Conservation (phyloP, 2,113 vertebrate genomes). For the Hemichromis elongatus region DNA sequence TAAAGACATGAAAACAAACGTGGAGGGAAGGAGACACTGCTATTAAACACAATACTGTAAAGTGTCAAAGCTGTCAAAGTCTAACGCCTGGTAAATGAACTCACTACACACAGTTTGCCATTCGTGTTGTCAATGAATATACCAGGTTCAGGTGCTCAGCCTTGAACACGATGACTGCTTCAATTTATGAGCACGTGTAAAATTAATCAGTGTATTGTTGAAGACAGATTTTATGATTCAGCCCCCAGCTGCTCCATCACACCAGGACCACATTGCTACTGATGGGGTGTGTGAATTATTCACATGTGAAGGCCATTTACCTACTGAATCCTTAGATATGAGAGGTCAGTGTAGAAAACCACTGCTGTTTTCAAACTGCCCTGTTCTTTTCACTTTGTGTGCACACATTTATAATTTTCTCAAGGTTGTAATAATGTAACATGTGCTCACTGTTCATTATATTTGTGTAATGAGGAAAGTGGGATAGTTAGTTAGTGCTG, state of each 20-base stretch:
- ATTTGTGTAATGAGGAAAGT: background rate
- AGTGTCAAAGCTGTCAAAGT: background rate
- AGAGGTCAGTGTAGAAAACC: background rate
- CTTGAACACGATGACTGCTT: background rate
- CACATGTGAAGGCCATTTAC: background rate
- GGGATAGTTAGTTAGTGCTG: background rate
- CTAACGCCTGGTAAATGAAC: background rate
- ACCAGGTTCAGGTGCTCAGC: background rate
- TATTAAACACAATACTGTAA: background rate
- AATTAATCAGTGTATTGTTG: background rate
- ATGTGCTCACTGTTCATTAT: background rate
- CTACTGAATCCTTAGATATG: background rate
- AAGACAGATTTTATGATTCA: background rate
- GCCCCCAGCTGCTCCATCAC: background rate
- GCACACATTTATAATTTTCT: background rate
- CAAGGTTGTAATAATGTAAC: background rate
- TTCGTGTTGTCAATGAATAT: background rate
- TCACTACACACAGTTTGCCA: background rate
- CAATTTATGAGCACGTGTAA: background rate
- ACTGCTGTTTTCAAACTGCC: background rate
- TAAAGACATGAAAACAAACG: constrained; percentile 45
- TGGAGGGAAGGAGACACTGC: background rate
- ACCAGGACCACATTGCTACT: background rate
- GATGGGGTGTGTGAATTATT: background rate
- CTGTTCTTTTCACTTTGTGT: background rate